These are phyloP conservation scores for Malurus melanocephalus DNA, from an alignment of 2,113 vertebrate genomes.

Conservation along the genomic window DNA sequence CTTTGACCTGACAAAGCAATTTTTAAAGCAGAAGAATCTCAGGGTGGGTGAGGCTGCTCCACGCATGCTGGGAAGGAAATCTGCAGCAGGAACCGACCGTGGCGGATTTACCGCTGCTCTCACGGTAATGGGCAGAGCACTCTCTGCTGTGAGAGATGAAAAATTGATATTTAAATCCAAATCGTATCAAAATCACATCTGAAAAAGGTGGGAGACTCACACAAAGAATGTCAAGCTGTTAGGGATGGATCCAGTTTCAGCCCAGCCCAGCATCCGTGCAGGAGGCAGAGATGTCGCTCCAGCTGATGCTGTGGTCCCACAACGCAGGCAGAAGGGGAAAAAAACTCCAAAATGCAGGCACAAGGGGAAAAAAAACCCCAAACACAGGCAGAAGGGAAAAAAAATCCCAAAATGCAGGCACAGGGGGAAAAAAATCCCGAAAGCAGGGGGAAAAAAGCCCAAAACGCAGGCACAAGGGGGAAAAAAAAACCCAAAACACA, in stretches of 20 bases:
- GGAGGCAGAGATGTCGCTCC: neutral
- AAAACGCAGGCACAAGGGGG: too few relatives aligned
- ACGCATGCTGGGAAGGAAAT: constrained; percentile 50
- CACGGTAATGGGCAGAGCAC: neutral
- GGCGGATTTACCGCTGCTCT: neutral
- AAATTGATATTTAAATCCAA: neutral
- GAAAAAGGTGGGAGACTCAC: neutral
- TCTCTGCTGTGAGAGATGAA: accelerated
- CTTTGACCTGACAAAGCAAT: constrained; percentile 9
- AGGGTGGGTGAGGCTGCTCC: neutral
- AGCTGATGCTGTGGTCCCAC: too few relatives aligned
- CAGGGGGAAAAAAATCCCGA: too few relatives aligned
- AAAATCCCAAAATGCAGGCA: too few relatives aligned
- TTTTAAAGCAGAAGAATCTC: neutral
- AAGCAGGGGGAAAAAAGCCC: too few relatives aligned
- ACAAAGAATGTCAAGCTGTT: neutral
- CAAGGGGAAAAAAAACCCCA: too few relatives aligned
- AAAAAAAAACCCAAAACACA: too few relatives aligned
- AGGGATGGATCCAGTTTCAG: neutral
- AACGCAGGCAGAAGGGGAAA: too few relatives aligned
- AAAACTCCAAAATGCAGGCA: too few relatives aligned
- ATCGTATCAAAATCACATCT: accelerated
- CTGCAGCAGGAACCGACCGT: constrained; percentile 13
- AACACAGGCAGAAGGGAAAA: too few relatives aligned
- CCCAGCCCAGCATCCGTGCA: neutral